These are phyloP conservation scores for Falco novaeseelandiae DNA, from an alignment of 2,797 vertebrate species.

Conservation along the genomic window DNA sequence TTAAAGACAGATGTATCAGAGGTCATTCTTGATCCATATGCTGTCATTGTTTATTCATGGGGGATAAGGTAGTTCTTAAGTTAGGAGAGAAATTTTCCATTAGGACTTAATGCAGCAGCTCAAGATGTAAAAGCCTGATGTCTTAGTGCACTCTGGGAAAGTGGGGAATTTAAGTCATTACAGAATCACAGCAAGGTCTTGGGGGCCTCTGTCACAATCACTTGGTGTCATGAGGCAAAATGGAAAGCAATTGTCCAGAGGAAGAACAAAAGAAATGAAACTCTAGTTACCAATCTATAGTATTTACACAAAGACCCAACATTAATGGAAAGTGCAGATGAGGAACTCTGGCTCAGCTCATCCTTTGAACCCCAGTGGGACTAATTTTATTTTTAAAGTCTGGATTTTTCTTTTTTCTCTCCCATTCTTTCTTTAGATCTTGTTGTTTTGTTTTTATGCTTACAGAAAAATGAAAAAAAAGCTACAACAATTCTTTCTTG, in stretches of 20 bases:
- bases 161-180: slow-evolving; percentile 37
- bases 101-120: slow-evolving; percentile 64
- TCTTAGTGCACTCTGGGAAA: slow-evolving; percentile 37
- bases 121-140: slow-evolving; percentile 56
- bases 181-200: slow-evolving; percentile 20
- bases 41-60: slow-evolving; percentile 71
- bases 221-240: slow-evolving; percentile 48
- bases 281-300: not conserved
- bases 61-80: slow-evolving; percentile 53
- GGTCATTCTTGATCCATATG: slow-evolving; percentile 58
- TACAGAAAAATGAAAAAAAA: not conserved
- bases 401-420: not conserved
- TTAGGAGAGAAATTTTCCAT: slow-evolving; percentile 61
- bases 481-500: not conserved
- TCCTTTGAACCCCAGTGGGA: slow-evolving; percentile 16
- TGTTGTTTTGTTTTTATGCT: slow-evolving; percentile 36
- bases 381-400: slow-evolving; percentile 13
- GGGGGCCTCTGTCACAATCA: not conserved
- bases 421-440: slow-evolving; percentile 39
- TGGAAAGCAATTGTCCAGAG: slow-evolving; percentile 2
- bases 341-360: slow-evolving; percentile 1
- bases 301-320: slow-evolving; percentile 47
- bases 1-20: slow-evolving; percentile 26
- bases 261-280: slow-evolving; percentile 42
- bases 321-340: slow-evolving; percentile 24